Evolutionary conservation across 2,888 invertebrate genomes (phyloP).

Genomic region (Asteroscopus sphinx): DNA sequence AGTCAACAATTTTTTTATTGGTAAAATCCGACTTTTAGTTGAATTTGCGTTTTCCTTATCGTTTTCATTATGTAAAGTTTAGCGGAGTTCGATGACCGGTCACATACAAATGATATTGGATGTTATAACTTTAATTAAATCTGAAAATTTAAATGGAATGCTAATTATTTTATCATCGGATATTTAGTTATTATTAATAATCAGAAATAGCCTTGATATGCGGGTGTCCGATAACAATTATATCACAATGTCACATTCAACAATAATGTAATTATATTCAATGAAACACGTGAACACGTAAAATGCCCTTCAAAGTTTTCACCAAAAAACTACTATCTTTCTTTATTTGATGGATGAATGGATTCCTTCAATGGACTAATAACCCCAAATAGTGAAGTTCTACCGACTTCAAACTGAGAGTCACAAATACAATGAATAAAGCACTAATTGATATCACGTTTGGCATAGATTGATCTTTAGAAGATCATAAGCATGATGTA

Average conservation of each 20-base stretch:
- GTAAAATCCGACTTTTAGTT: conserved; percentile 29
- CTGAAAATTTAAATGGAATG: conserved; percentile 2
- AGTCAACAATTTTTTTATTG: conserved; percentile 53
- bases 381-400: conserved; percentile 5
- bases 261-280: background rate
- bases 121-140: conserved; percentile 18
- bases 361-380: background rate
- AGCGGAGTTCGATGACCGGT: background rate
- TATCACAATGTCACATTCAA: conserved; percentile 30
- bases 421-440: too few species aligned
- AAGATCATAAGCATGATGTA: conserved; percentile 40
- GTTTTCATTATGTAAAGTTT: conserved; percentile 34
- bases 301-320: too few species aligned
- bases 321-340: too few species aligned
- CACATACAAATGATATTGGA: conserved; percentile 10
- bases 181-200: conserved; percentile 16
- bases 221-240: conserved; percentile 27
- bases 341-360: too few species aligned
- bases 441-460: too few species aligned
- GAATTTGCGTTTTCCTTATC: conserved; percentile 36
- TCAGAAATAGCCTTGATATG: conserved; percentile 25
- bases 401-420: conserved; percentile 1
- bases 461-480: too few species aligned
- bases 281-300: too few species aligned
- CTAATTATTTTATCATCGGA: conserved; percentile 1